Percentiles rank a stretch among this genome's conserved stretches.
phyloP scores from a whole-genome alignment of 2,113 vertebrate genomes.

The Sylvia atricapilla region DNA sequence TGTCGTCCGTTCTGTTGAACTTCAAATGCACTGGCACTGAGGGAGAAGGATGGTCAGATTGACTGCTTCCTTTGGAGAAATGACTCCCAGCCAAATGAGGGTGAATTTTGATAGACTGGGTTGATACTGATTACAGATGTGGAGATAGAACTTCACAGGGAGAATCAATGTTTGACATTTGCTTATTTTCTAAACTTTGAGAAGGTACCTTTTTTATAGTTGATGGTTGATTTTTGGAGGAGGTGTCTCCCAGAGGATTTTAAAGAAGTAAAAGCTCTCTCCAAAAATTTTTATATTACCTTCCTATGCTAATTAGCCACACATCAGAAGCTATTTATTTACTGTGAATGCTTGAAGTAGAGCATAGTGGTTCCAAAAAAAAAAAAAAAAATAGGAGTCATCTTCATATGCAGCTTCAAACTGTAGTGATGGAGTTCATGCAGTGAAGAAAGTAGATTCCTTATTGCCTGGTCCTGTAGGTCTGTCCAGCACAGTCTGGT shows the following conservation, averaged over 20 bases:
- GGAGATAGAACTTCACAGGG: slow-evolving; percentile 53
- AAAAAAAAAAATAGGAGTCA: slow-evolving; percentile 21
- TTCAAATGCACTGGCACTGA: slow-evolving; percentile 3
- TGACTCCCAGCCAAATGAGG: neutral
- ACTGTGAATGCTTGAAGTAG: slow-evolving; percentile 61
- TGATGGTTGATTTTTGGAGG: neutral
- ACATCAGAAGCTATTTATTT: slow-evolving; percentile 66
- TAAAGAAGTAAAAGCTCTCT: slow-evolving; percentile 17
- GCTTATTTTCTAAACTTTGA: slow-evolving; percentile 42
- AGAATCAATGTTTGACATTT: neutral
- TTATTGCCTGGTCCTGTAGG: slow-evolving; percentile 55
- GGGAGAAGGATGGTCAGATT: neutral
- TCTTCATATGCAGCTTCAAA: slow-evolving; percentile 44
- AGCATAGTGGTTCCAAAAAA: slow-evolving; percentile 40
- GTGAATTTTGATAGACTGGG: slow-evolving; percentile 39
- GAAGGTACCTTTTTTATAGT: slow-evolving; percentile 66
- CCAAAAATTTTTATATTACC: neutral
- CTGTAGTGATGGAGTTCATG: slow-evolving; percentile 3
- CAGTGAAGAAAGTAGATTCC: slow-evolving; percentile 49
- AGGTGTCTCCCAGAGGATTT: slow-evolving; percentile 25
- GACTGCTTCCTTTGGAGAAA: slow-evolving; percentile 22
- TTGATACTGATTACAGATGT: slow-evolving; percentile 58
- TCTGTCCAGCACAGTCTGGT: slow-evolving; percentile 31
- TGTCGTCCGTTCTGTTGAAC: neutral
- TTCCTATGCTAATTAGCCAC: slow-evolving; percentile 26